These are phyloP conservation scores for Vireo griseus DNA, from an alignment of 2,797 vertebrate species.

Conservation along the genomic window DNA sequence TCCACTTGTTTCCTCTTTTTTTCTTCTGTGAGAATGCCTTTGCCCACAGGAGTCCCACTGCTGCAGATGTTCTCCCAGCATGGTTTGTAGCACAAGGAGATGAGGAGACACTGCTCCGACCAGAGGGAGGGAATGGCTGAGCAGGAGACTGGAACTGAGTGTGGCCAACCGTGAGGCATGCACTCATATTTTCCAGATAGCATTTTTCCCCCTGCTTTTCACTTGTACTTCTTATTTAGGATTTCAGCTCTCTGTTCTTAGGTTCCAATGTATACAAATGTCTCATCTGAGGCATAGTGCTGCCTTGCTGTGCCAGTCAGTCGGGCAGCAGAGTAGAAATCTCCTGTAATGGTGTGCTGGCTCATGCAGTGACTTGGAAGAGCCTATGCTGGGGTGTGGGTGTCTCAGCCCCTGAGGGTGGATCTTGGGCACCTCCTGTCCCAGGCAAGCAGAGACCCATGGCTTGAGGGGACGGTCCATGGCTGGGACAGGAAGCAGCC, in stretches of 20 bases:
- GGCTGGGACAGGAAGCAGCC: not conserved
- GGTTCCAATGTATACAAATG: not conserved
- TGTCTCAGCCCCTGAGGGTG: not conserved
- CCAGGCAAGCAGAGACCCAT: not conserved
- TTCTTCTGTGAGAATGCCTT: not conserved
- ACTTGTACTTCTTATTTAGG: not conserved
- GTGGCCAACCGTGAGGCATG: not conserved
- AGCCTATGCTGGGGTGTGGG: accelerated
- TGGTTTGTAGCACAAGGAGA: not conserved
- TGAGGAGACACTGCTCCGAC: not conserved
- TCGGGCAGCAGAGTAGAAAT: not conserved
- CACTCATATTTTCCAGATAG: not conserved
- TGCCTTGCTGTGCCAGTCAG: not conserved
- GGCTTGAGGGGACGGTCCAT: accelerated
- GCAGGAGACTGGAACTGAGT: not conserved
- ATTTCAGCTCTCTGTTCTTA: not conserved
- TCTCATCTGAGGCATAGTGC: not conserved
- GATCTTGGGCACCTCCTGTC: not conserved
- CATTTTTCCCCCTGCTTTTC: not conserved
- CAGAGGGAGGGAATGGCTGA: not conserved
- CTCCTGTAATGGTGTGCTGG: not conserved
- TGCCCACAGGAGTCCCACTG: not conserved
- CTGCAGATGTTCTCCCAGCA: not conserved
- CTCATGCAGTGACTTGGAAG: accelerated
- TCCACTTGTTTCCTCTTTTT: not conserved